These are phyloP conservation scores for Numida meleagris DNA, from an alignment of 2,113 vertebrate species.

Conservation along the genomic window DNA sequence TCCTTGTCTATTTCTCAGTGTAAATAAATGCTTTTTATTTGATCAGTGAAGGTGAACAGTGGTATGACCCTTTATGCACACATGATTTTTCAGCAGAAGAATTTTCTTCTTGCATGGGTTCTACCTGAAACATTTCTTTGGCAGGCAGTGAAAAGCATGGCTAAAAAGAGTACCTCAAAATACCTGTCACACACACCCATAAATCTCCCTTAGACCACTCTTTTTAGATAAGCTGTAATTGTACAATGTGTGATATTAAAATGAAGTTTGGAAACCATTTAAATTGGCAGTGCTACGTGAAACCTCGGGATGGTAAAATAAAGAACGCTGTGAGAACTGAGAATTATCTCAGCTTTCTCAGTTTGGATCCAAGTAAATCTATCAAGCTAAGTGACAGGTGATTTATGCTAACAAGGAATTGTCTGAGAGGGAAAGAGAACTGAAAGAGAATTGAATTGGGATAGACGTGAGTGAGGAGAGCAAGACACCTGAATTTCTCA, in stretches of 20 bases:
- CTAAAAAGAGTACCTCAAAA: background rate
- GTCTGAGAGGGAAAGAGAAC: slow-evolving; percentile 56
- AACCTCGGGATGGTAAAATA: background rate
- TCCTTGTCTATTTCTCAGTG: background rate
- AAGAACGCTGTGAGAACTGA: background rate
- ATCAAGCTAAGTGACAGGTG: slow-evolving; percentile 54
- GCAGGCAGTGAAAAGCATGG: background rate
- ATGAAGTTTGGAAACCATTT: background rate
- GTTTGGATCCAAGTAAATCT: slow-evolving; percentile 40
- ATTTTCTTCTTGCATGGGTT: background rate
- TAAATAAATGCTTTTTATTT: background rate
- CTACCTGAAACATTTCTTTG: background rate
- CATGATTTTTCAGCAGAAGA: background rate
- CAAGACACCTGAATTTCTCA: slow-evolving; percentile 41
- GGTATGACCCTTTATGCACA: background rate
- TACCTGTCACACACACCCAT: background rate
- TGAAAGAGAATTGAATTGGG: slow-evolving; percentile 57
- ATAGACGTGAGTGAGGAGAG: slow-evolving; percentile 49
- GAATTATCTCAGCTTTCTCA: slow-evolving; percentile 29
- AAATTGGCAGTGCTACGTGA: background rate
- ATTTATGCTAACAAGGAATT: slow-evolving; percentile 67
- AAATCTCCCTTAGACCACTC: background rate
- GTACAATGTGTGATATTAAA: background rate
- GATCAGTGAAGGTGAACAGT: background rate
- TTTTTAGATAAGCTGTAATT: background rate